Conservation (phyloP, 2,888 invertebrate genomes). For the Myopa testacea region DNA sequence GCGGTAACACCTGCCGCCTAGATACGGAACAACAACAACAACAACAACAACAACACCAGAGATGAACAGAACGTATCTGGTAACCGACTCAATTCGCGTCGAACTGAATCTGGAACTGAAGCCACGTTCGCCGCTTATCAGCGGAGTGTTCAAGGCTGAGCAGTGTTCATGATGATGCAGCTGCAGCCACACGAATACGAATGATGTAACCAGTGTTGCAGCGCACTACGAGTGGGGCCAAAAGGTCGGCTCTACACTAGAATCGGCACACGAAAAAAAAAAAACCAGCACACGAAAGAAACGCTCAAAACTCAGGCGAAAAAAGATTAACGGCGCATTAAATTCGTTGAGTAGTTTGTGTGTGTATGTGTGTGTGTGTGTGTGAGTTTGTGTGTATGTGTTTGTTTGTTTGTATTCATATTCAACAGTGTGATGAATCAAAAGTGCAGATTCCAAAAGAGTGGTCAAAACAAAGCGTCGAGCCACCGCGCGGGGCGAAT, state of each 20-base stretch:
- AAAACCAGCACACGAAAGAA: no score
- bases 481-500: no score
- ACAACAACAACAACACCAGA: conserved; percentile 33
- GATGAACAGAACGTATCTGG: background rate
- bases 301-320: background rate
- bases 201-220: background rate
- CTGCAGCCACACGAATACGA: conserved; percentile 10
- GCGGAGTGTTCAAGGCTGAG: conserved; percentile 14
- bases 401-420: no score
- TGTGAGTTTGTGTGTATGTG: no score
- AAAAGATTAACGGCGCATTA: no score
- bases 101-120: background rate
- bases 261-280: background rate
- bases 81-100: background rate
- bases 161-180: background rate
- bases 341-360: no score
- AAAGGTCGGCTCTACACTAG: conserved; percentile 6
- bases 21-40: conserved; percentile 24
- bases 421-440: no score
- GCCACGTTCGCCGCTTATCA: conserved; percentile 7
- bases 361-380: no score
- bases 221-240: conserved; percentile 32
- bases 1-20: conserved; percentile 41
- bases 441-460: no score
- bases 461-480: no score